Evolutionary conservation across 2,888 invertebrate genomes (phyloP), one percentile per base, ranked within the genome.

Genomic region (Athalia cordata): DNA sequence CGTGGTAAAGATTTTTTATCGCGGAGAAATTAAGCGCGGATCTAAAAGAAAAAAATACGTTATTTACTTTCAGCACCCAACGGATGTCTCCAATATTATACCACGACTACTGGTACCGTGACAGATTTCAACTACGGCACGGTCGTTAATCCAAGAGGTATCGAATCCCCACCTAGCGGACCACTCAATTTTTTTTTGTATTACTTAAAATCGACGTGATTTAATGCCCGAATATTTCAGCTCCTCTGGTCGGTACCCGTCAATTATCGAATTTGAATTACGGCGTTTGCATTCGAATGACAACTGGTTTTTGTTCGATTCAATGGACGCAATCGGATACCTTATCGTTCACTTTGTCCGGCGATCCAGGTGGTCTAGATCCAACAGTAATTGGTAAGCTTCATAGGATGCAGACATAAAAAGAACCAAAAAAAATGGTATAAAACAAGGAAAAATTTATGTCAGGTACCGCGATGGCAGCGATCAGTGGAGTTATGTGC

Each of bases 31-130:
- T 29, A 29, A 29, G 29, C 29, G 77, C 4, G 67, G 79, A 61
- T 47, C 50, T 64, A 49, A 15, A 68, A 78, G 78, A n/a, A 47
- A 61, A 9, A 78, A n/a, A n/a, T n/a, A n/a, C n/a, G n/a, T 59
- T 79, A 70, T 72, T 72, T 66, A 61, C 5, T 87, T 91, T 86
- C 88, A 94, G 96, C 96, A 11, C 96, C 96, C 0, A 93, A 93
- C 78, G 96, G 96, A 55, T 96, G 96, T 85, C 91, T 96, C 45
- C 95, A 95, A 90, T 96, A 95, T 88, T 94, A 94, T 86, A 93
- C 93, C 50, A 92, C 92, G 0, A 85, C 89, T 0, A 88, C 92
- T 0, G 95, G 94, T 3, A 94, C 93, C 0, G 94, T 96, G 4
- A 92, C 90, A 67, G 95, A 96, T 88, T 96, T 96, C 83, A 96